Conservation (phyloP, 2,888 invertebrate genomes). For the Sesia apiformis region DNA sequence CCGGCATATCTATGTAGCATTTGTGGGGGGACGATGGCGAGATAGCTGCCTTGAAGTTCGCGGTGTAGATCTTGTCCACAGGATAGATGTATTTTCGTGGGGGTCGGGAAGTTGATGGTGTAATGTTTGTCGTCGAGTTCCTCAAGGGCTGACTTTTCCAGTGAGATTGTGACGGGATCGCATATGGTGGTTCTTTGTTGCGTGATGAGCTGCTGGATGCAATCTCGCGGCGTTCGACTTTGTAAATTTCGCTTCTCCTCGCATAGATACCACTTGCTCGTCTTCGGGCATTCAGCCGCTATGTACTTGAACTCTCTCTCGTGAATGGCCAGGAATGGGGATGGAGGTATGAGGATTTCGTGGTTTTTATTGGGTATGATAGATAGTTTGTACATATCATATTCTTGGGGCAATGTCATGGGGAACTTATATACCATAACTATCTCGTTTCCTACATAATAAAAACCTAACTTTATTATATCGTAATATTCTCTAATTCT, state of each 20-base stretch:
- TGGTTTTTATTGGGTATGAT: too few species aligned
- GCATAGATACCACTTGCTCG: too few species aligned
- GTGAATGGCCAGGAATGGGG: too few species aligned
- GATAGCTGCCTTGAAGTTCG: conserved; percentile 11
- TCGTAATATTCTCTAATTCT: neutral
- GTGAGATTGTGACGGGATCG: conserved; percentile 11
- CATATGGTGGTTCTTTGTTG: conserved; percentile 8
- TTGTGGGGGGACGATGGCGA: conserved; percentile 7
- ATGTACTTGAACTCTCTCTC: conserved; percentile 10
- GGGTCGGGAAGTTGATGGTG: conserved; percentile 9
- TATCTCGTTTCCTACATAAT: neutral
- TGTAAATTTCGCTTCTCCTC: conserved; percentile 4
- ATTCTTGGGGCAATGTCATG: neutral
- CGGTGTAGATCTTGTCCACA: conserved; percentile 12
- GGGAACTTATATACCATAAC: neutral
- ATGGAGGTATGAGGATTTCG: too few species aligned
- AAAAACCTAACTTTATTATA: neutral
- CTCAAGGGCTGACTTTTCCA: conserved; percentile 9
- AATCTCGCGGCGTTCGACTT: conserved; percentile 5
- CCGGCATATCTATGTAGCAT: conserved; percentile 5
- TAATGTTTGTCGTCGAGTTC: conserved; percentile 14
- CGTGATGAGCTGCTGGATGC: conserved; percentile 11
- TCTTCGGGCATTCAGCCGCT: conserved; percentile 13
- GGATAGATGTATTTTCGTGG: conserved; percentile 9
- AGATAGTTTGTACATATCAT: neutral